A percentile compares a stretch with the other conserved stretches of the same genome.
These are phyloP conservation scores for Tuta absoluta DNA, from an alignment of 2,888 invertebrate genomes.

Conservation along the genomic window DNA sequence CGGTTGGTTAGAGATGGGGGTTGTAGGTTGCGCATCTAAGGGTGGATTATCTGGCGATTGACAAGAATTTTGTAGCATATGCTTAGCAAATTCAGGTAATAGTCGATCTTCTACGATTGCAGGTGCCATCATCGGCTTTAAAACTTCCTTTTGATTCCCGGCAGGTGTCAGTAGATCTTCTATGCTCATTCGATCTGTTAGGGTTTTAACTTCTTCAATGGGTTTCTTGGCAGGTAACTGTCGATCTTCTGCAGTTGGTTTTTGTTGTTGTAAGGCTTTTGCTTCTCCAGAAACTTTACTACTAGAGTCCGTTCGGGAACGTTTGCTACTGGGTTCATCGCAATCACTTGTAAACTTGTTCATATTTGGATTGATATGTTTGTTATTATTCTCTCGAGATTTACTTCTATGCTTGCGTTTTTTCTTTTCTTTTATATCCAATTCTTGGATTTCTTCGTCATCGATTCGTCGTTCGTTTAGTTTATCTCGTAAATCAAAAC, in stretches of 20 bases:
- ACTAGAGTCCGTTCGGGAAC: constrained; percentile 46
- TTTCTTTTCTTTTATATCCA: background rate
- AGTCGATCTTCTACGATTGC: constrained; percentile 35
- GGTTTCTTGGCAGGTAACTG: constrained; percentile 21
- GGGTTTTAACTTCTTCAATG: no score
- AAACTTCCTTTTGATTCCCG: constrained; percentile 25
- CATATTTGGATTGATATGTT: background rate
- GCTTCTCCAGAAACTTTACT: constrained; percentile 32
- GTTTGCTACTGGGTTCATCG: constrained; percentile 56
- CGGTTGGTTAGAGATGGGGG: constrained; percentile 35
- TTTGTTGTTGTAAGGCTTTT: background rate
- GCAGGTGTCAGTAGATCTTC: no score
- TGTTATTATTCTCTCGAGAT: background rate
- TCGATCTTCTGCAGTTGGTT: constrained; percentile 34
- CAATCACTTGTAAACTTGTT: constrained; percentile 45
- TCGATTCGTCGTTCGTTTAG: background rate
- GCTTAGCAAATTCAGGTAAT: constrained; percentile 35
- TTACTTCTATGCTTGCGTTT: background rate
- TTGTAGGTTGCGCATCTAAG: constrained; percentile 34
- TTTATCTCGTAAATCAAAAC: background rate
- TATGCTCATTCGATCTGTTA: no score
- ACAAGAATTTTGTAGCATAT: constrained; percentile 48
- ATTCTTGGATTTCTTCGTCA: background rate
- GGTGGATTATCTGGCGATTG: constrained; percentile 64
- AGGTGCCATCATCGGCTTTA: background rate